phyloP scores from a whole-genome alignment of 2,888 invertebrate genomes.

The Pteria penguin region DNA sequence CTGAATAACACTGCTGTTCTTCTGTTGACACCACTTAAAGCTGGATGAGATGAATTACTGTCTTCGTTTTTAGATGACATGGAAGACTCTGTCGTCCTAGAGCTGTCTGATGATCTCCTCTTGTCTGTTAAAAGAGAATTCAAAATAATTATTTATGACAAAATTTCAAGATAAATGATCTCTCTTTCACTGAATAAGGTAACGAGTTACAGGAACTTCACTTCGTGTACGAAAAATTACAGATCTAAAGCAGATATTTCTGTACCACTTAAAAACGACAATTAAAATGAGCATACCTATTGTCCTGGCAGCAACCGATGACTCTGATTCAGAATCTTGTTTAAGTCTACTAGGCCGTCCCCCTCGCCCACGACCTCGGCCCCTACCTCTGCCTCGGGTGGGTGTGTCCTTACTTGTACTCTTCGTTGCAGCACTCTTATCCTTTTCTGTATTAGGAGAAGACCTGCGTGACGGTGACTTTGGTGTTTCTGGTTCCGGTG shows the following conservation, averaged over 20 bases:
- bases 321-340: slow-evolving; percentile 64
- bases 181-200: too few species aligned
- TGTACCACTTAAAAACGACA: too few species aligned
- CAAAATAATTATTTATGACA: background rate
- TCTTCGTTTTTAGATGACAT: slow-evolving; percentile 43
- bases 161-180: too few species aligned
- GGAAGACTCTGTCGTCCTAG: slow-evolving; percentile 46
- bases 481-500: slow-evolving; percentile 12
- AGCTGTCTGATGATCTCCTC: slow-evolving; percentile 45
- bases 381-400: slow-evolving; percentile 55
- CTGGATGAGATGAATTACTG: slow-evolving; percentile 61
- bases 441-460: slow-evolving; percentile 7
- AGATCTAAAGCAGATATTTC: too few species aligned
- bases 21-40: slow-evolving; percentile 84
- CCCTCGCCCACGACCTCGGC: slow-evolving; percentile 58
- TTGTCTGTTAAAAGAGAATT: slow-evolving; percentile 32
- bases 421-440: slow-evolving; percentile 11
- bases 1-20: slow-evolving; percentile 90
- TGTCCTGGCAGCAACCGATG: slow-evolving; percentile 28
- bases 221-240: too few species aligned
- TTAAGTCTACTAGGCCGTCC: slow-evolving; percentile 51
- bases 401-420: slow-evolving; percentile 36
- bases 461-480: slow-evolving; percentile 14
- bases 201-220: too few species aligned
- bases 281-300: too few species aligned